Evolutionary conservation across 2,113 vertebrate species (phyloP).

Genomic region (Macquaria ambigua): DNA sequence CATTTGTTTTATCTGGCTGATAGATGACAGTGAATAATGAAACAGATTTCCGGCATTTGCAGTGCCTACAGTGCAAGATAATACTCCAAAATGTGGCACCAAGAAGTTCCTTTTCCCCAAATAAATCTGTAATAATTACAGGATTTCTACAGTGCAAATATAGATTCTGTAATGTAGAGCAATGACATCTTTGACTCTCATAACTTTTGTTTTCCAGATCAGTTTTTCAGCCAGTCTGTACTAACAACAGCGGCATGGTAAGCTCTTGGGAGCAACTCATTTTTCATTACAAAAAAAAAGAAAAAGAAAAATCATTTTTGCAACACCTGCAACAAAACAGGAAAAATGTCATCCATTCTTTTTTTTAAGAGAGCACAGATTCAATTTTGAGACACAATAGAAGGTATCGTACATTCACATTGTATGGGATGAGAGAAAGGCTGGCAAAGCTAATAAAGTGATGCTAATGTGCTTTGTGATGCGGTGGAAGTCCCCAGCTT

Average conservation of each 20-base stretch:
- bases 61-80: slow-evolving; percentile 12
- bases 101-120: slow-evolving; percentile 24
- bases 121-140: slow-evolving; percentile 28
- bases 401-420: slow-evolving; percentile 73
- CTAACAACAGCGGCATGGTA: neutral
- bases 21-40: slow-evolving; percentile 43
- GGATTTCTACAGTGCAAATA: slow-evolving; percentile 32
- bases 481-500: slow-evolving; percentile 57
- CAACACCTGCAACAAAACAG: slow-evolving; percentile 32
- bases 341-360: neutral
- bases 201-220: slow-evolving; percentile 11
- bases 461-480: slow-evolving; percentile 72
- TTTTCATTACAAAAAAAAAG: neutral
- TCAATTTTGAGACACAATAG: slow-evolving; percentile 55
- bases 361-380: slow-evolving; percentile 22
- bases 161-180: neutral
- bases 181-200: neutral
- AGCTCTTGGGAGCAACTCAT: neutral
- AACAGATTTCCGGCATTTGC: slow-evolving; percentile 41
- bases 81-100: slow-evolving; percentile 8
- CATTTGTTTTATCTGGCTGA: slow-evolving; percentile 37
- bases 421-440: slow-evolving; percentile 65
- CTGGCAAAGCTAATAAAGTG: slow-evolving; percentile 69
- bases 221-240: neutral
- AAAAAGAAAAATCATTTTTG: neutral